Base-by-base conservation (phyloP, 2,888 invertebrate genomes). In the Acanthosepion esculentum region DNA sequence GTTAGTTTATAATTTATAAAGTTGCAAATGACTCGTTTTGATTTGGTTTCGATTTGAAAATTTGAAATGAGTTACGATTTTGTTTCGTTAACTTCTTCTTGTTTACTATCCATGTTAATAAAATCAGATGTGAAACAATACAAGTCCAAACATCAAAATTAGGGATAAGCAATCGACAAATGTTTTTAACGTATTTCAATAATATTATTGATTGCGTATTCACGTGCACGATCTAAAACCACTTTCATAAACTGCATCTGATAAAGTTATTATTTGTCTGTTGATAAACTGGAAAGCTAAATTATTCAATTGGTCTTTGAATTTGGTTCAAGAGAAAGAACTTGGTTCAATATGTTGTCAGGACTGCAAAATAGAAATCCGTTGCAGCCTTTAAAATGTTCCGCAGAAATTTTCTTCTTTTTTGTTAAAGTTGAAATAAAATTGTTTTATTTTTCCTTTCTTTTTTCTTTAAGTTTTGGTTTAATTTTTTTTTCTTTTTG, bases 301-400 rank as follows among this genome's bases (percentile, higher is more conserved):
- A 78, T 78, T 78, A 78, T 78, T 78, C n/a, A 78, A n/a, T 33
- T n/a, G 78, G 15, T 33, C n/a, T 78, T 78, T 33, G n/a, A 78
- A 78, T 78, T 78, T 33, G 10, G 78, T 78, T 33, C n/a, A 78
- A 78, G 78, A 59, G 20, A 59, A 23, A 59, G 59, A 23, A 2
- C n/a, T 78, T 33, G 78, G 33, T 78, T n/a, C n/a, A 33, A 78
- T 78, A 78, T 78, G n/a, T n/a, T 78, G n/a, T 78, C 33, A n/a
- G 12, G 33, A 78, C 78, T 12, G 78, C n/a, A 10, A n/a, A n/a
- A 78, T n/a, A n/a, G 78, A 12, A 78, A 78, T 78, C 78, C 78
- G n/a, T n/a, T 78, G 78, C n/a, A 78, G 18, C 78, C 78, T 78
- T 78, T 78, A n/a, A 78, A 78, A 78, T 78, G 78, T 78, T 78